Percentiles rank a stretch among this genome's conserved stretches.
These are phyloP conservation scores for Drosophila rhopaloa DNA, from an alignment of 1,140 invertebrate species.

Conservation along the genomic window DNA sequence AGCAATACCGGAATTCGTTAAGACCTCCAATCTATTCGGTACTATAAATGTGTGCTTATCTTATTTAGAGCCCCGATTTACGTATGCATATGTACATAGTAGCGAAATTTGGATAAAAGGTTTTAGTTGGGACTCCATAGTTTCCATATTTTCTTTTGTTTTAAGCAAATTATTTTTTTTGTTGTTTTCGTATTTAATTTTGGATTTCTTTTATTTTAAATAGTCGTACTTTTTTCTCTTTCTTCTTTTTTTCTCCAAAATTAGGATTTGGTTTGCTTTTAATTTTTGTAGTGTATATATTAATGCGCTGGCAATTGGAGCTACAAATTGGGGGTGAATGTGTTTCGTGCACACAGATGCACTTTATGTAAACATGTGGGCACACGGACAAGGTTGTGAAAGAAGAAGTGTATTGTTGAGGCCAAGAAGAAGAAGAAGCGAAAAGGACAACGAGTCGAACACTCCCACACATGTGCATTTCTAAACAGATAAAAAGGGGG, in stretches of 20 bases:
- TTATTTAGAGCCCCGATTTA: constrained; percentile 8
- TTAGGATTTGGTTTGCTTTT: too few species aligned
- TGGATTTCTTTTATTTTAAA: too few species aligned
- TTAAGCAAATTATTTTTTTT: too few species aligned
- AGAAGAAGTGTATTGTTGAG: constrained; percentile 10
- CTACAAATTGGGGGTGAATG: constrained; percentile 31
- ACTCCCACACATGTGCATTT: constrained; percentile 6
- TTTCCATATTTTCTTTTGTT: too few species aligned
- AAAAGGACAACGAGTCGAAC: constrained; percentile 21
- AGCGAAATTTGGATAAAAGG: constrained; percentile 1
- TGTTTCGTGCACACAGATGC: constrained; percentile 14
- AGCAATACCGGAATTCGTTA: constrained; percentile 9
- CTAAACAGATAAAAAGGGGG: constrained; percentile 11
- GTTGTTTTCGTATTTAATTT: too few species aligned
- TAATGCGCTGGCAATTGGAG: constrained; percentile 13
- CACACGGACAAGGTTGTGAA: constrained; percentile 27
- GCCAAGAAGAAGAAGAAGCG: not conserved
- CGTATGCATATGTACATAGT: not conserved
- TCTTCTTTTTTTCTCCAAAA: too few species aligned
- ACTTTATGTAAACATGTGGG: constrained; percentile 25
- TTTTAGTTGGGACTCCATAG: too few species aligned
- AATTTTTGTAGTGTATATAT: constrained; percentile 5
- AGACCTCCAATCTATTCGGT: constrained; percentile 9
- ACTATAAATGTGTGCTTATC: constrained; percentile 13
- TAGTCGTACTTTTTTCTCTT: too few species aligned